Conservation (phyloP, 2,113 vertebrate species). For the Clarias macrocephalus region DNA sequence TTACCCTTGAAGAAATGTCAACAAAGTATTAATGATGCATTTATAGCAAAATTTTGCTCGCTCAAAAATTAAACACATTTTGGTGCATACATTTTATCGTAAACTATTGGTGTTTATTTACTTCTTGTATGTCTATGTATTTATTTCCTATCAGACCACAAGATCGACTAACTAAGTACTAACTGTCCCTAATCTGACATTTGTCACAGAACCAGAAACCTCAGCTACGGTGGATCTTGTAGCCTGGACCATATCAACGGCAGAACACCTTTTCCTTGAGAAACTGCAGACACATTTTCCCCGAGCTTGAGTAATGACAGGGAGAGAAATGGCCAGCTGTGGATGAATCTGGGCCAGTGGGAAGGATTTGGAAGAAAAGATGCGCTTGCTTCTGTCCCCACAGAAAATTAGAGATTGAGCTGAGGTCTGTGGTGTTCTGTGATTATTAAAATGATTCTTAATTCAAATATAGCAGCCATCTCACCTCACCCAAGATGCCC, state of each 20-base stretch:
- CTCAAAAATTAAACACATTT: too few relatives aligned
- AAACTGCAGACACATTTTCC: not conserved
- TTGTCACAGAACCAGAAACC: not conserved
- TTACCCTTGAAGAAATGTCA: too few relatives aligned
- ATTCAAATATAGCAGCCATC: not conserved
- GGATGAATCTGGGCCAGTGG: constrained; percentile 39
- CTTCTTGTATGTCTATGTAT: too few relatives aligned
- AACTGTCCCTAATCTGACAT: not conserved
- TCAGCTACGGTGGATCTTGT: not conserved
- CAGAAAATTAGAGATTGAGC: not conserved
- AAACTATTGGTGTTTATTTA: too few relatives aligned
- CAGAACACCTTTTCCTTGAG: constrained; percentile 12
- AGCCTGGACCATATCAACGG: not conserved
- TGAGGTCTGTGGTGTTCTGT: not conserved
- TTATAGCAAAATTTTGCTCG: too few relatives aligned
- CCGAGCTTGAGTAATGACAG: constrained; percentile 11
- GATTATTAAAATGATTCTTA: not conserved
- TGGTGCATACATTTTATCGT: too few relatives aligned
- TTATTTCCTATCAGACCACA: too few relatives aligned
- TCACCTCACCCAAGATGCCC: not conserved
- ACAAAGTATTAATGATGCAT: too few relatives aligned
- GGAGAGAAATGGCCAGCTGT: constrained; percentile 9
- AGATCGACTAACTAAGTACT: too few relatives aligned
- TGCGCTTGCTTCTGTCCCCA: not conserved
- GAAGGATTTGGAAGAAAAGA: constrained; percentile 10